These are phyloP conservation scores for Chondrilla cf. caribensis DNA, from an alignment of 37 sponge, comb jelly and placozoan species.

Conservation along the genomic window DNA sequence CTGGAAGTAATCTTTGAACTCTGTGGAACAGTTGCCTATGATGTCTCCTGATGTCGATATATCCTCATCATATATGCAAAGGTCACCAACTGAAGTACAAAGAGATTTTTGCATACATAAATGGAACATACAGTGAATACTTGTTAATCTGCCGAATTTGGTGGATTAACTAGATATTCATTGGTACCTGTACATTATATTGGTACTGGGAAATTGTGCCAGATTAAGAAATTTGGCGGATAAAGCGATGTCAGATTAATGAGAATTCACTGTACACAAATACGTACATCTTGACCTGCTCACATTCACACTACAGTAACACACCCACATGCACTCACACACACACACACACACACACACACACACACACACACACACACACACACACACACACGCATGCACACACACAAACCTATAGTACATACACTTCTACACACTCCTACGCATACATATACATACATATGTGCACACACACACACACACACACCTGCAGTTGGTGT, in stretches of 20 bases:
- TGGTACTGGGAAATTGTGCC: too few species aligned
- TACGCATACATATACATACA: background rate
- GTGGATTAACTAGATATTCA: too few species aligned
- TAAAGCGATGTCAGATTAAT: too few species aligned
- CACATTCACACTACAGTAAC: background rate
- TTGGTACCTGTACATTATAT: too few species aligned
- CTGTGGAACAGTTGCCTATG: conserved; percentile 8
- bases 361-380: conserved; percentile 10
- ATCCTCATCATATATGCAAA: background rate
- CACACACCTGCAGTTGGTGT: conserved; percentile 10
- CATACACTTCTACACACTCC: background rate
- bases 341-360: background rate
- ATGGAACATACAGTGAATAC: too few species aligned
- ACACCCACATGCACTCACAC: background rate
- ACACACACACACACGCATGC: conserved; percentile 14
- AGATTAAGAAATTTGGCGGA: too few species aligned
- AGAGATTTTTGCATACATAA: background rate
- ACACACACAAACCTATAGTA: background rate
- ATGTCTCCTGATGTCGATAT: too few species aligned
- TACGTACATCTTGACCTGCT: too few species aligned
- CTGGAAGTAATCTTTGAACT: conserved; percentile 6
- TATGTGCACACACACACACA: background rate
- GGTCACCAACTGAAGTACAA: background rate
- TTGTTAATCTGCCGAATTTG: too few species aligned
- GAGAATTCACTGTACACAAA: too few species aligned